Evolutionary conservation across 2,888 invertebrate species (phyloP).

Genomic region (Drosophila gaucha): DNA sequence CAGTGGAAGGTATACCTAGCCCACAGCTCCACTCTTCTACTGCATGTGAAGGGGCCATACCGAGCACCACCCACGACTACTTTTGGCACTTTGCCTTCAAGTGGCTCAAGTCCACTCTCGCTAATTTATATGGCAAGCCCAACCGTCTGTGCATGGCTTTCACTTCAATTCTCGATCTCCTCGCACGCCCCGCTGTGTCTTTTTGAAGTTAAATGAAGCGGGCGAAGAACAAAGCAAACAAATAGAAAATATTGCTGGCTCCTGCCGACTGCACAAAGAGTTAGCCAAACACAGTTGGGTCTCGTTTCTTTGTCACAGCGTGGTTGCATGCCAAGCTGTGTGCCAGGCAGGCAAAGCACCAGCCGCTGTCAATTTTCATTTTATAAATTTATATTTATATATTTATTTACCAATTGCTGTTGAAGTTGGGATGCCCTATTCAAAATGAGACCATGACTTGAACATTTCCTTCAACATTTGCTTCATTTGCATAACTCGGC

Average conservation of each 20-base stretch:
- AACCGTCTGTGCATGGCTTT: slow-evolving; percentile 32
- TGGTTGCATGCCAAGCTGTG: slow-evolving; percentile 37
- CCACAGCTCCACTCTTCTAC: background rate
- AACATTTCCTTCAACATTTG: slow-evolving; percentile 30
- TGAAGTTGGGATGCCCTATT: slow-evolving; percentile 2
- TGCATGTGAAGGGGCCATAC: slow-evolving; percentile 3
- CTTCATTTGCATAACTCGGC: slow-evolving; percentile 45
- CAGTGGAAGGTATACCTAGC: slow-evolving; percentile 14
- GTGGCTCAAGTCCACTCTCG: slow-evolving; percentile 63
- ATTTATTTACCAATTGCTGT: slow-evolving; percentile 19
- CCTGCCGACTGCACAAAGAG: slow-evolving; percentile 14
- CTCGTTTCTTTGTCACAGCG: slow-evolving; percentile 28
- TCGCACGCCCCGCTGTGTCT: slow-evolving; percentile 4
- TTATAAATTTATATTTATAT: slow-evolving; percentile 47
- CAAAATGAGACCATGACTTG: slow-evolving; percentile 23
- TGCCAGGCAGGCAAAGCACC: slow-evolving; percentile 11
- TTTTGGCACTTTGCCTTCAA: slow-evolving; percentile 57
- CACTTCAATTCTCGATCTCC: slow-evolving; percentile 19
- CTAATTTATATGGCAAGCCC: slow-evolving; percentile 62
- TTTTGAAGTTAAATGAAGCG: slow-evolving; percentile 62
- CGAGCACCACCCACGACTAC: slow-evolving; percentile 29
- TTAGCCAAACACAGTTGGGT: slow-evolving; percentile 15
- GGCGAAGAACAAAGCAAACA: slow-evolving; percentile 56
- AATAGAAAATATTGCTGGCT: slow-evolving; percentile 35
- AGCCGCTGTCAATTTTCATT: slow-evolving; percentile 42